phyloP scores from a whole-genome alignment of 2,113 vertebrate genomes.

The Todiramphus saurophagus region DNA sequence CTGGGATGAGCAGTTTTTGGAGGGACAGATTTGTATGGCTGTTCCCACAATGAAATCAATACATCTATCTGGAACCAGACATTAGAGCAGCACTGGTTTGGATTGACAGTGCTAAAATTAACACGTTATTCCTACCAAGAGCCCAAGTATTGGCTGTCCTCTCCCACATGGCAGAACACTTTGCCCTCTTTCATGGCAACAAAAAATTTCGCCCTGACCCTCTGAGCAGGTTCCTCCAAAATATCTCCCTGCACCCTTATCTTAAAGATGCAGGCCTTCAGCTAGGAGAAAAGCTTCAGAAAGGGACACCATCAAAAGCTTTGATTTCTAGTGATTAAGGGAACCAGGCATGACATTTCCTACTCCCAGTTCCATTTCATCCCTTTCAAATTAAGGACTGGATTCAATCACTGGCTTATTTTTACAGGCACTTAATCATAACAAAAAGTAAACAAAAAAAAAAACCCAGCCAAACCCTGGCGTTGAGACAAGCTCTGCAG shows the following conservation, averaged over 20 bases:
- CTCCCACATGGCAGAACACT: not conserved
- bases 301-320: not conserved
- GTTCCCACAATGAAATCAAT: not conserved
- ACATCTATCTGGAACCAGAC: not conserved
- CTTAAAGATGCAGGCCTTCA: not conserved
- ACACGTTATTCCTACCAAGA: not conserved
- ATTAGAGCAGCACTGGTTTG: not conserved
- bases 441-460: not conserved
- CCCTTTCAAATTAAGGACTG: constrained; percentile 10
- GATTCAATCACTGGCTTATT: constrained; percentile 20
- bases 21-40: not conserved
- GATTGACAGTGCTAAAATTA: constrained; percentile 40
- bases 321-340: not conserved
- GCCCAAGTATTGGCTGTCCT: not conserved
- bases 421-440: constrained; percentile 32
- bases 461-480: not conserved
- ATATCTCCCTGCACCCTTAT: not conserved
- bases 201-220: not conserved
- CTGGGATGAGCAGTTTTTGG: not conserved
- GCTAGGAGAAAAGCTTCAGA: not conserved
- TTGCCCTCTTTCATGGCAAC: not conserved
- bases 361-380: not conserved
- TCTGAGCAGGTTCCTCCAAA: not conserved
- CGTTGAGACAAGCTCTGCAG: not conserved
- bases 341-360: not conserved